A percentile compares a stretch with the other conserved stretches of the same genome.
Evolutionary conservation across 2,113 vertebrate species (phyloP).

Genomic region (Eulacestoma nigropectus): DNA sequence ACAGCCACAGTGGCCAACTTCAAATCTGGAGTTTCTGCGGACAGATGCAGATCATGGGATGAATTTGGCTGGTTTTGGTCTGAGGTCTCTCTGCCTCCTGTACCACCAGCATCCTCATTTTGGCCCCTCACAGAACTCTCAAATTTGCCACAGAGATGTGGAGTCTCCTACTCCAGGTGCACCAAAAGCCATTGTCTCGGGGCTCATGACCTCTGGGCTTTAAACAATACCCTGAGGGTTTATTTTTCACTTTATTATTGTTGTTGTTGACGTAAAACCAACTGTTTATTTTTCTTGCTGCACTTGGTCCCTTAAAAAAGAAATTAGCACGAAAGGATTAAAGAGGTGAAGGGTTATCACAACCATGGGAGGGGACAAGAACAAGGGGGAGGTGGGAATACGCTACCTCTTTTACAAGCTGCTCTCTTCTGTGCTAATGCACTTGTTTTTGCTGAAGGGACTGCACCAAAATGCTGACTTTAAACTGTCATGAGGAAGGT

Average conservation of each 20-base stretch:
- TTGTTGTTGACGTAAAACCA: not conserved
- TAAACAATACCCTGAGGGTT: not conserved
- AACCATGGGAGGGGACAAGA: not conserved
- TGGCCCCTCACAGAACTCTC: not conserved
- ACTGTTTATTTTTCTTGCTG: not conserved
- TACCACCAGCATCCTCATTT: not conserved
- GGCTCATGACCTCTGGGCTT: not conserved
- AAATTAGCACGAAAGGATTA: not conserved
- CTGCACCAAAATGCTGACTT: not conserved
- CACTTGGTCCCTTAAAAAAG: not conserved
- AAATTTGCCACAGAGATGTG: not conserved
- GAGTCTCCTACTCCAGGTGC: not conserved
- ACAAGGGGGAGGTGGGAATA: not conserved
- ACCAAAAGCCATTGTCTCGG: not conserved
- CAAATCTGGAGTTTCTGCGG: not conserved
- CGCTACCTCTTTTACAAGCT: not conserved
- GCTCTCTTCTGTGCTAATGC: not conserved
- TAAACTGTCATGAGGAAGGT: constrained; percentile 27
- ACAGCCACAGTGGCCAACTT: not conserved
- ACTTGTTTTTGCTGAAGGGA: constrained; percentile 7
- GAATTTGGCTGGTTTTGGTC: not conserved
- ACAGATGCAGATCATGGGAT: not conserved
- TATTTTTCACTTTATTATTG: not conserved
- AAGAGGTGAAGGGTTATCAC: not conserved
- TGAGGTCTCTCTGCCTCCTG: not conserved